phyloP scores from a whole-genome alignment of 2,113 vertebrate genomes.

The Symphodus melops region DNA sequence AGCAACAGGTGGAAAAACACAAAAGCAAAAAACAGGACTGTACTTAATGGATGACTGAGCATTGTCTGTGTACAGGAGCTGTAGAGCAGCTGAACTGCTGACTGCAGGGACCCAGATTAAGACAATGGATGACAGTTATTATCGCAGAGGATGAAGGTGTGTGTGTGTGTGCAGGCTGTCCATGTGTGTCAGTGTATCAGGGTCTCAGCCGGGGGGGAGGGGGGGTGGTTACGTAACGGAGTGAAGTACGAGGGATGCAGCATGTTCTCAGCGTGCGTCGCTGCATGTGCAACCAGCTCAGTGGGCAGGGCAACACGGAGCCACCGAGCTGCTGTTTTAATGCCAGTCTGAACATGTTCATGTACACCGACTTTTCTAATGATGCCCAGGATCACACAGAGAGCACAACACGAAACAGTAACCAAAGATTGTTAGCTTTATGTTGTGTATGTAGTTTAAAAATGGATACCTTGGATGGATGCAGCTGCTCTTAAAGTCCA shows the following conservation, averaged over 20 bases:
- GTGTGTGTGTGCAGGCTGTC: neutral
- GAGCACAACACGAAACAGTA: too few species aligned
- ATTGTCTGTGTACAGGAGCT: neutral
- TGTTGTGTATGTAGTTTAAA: too few species aligned
- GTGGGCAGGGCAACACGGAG: neutral
- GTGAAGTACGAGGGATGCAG: constrained; percentile 34
- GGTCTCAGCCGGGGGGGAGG: constrained; percentile 1
- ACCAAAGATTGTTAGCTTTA: neutral
- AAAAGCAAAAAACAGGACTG: neutral
- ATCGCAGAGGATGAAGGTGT: neutral
- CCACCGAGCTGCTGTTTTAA: too few species aligned
- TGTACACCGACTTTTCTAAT: too few species aligned
- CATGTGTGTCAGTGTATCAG: constrained; percentile 22
- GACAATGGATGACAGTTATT: constrained; percentile 21
- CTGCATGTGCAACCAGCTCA: neutral
- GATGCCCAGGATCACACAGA: neutral
- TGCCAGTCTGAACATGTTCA: neutral
- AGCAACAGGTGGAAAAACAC: neutral
- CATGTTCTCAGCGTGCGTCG: constrained; percentile 17
- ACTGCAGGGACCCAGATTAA: constrained; percentile 28
- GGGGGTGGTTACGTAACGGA: constrained; percentile 44
- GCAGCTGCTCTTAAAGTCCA: too few species aligned
- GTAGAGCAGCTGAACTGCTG: constrained; percentile 38
- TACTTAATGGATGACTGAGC: neutral
- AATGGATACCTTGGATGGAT: too few species aligned